Conservation (phyloP, 2,113 vertebrate species). For the Tylochromis polylepis region DNA sequence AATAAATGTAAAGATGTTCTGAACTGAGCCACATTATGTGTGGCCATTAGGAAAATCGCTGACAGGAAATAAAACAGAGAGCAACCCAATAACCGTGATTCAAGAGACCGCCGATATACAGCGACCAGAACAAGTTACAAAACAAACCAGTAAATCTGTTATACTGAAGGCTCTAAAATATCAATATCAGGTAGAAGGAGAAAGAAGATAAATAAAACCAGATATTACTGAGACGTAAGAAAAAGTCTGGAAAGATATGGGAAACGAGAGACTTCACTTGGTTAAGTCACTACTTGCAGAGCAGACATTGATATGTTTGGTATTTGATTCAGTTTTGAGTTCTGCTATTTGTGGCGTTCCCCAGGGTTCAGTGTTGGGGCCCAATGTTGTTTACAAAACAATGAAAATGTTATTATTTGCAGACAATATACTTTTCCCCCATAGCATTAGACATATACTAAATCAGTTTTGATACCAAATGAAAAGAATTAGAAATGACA, state of each 20-base stretch:
- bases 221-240: too few species aligned
- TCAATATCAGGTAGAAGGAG: too few species aligned
- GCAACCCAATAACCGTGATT: neutral
- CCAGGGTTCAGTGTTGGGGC: neutral
- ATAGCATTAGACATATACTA: neutral
- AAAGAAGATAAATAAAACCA: too few species aligned
- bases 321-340: neutral
- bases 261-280: accelerated
- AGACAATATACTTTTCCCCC: neutral
- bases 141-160: neutral
- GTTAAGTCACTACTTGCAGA: neutral
- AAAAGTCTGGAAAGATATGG: neutral
- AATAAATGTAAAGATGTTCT: neutral
- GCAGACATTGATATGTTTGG: neutral
- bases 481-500: too few species aligned
- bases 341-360: neutral
- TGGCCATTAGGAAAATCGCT: neutral
- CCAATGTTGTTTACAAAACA: neutral
- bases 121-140: neutral
- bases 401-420: neutral
- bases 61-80: neutral
- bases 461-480: neutral
- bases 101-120: neutral
- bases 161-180: neutral
- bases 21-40: accelerated